These are phyloP conservation scores for Nephrocerus scutellatus DNA, from an alignment of 2,888 invertebrate species.

Conservation along the genomic window DNA sequence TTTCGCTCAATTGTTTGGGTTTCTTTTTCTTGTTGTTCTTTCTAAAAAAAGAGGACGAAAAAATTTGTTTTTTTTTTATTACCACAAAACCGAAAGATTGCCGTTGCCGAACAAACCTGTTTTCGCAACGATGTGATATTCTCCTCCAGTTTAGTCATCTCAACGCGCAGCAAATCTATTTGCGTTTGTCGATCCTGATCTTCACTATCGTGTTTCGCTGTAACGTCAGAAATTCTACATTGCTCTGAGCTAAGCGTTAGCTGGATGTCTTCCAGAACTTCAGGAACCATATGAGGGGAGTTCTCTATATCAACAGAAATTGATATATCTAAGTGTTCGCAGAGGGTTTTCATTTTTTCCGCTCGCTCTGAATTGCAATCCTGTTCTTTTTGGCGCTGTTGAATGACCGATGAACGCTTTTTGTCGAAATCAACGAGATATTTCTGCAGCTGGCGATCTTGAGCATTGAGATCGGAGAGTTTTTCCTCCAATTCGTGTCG, in stretches of 20 bases:
- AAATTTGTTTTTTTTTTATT: not conserved
- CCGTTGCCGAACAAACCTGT: conserved; percentile 22
- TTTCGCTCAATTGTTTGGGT: conserved; percentile 52
- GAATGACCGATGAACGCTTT: conserved; percentile 31
- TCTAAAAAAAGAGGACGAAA: conserved; percentile 15
- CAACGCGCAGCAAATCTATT: conserved; percentile 52
- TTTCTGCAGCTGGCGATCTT: conserved; percentile 42
- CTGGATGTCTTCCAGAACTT: conserved; percentile 33
- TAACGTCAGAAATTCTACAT: conserved; percentile 32
- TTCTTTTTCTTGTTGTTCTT: conserved; percentile 51
- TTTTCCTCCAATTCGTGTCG: conserved; percentile 42
- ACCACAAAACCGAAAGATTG: not conserved
- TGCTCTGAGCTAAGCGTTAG: conserved; percentile 31
- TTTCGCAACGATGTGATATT: conserved; percentile 56
- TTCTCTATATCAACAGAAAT: conserved; percentile 25
- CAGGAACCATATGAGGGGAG: conserved; percentile 36
- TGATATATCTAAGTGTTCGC: conserved; percentile 30
- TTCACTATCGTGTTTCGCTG: conserved; percentile 29
- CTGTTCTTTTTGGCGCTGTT: conserved; percentile 37
- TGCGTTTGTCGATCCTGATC: conserved; percentile 50
- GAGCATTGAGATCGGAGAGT: conserved; percentile 25
- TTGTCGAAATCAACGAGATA: conserved; percentile 44
- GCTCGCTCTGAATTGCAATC: conserved; percentile 36
- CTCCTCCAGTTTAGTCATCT: conserved; percentile 59
- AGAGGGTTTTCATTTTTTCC: conserved; percentile 31